These are phyloP conservation scores for Spodoptera picta DNA, from an alignment of 2,888 invertebrate species.

Conservation along the genomic window DNA sequence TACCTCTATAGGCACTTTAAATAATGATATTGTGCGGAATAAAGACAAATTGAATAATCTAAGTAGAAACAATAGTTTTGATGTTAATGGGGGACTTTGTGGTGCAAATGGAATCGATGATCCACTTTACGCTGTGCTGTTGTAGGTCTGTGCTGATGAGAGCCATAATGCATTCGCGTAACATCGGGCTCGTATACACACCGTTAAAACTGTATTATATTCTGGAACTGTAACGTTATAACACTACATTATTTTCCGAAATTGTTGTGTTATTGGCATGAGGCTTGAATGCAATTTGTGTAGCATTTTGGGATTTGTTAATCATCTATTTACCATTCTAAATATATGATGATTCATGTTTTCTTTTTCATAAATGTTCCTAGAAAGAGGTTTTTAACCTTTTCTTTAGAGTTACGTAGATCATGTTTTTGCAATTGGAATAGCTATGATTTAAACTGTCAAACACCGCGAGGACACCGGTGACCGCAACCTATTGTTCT, in stretches of 20 bases:
- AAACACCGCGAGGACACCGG: too few relatives aligned
- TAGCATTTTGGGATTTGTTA: too few relatives aligned
- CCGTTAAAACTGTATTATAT: constrained; percentile 16
- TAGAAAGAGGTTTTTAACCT: too few relatives aligned
- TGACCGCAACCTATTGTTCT: too few relatives aligned
- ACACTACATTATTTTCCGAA: not conserved
- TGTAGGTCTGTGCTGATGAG: not conserved
- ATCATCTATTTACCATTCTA: too few relatives aligned
- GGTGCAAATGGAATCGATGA: constrained; percentile 15
- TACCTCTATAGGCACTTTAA: constrained; percentile 41
- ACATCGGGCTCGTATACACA: constrained; percentile 1
- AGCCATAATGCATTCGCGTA: constrained; percentile 4
- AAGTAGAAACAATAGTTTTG: constrained; percentile 16
- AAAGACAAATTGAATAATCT: constrained; percentile 34
- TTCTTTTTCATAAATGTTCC: too few relatives aligned
- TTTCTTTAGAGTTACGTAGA: too few relatives aligned
- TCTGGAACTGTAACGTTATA: constrained; percentile 9
- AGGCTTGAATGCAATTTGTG: too few relatives aligned
- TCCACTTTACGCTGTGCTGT: constrained; percentile 7
- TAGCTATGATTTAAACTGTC: too few relatives aligned
- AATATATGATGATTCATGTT: too few relatives aligned
- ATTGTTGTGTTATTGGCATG: constrained; percentile 11
- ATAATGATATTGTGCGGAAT: constrained; percentile 27
- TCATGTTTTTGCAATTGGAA: too few relatives aligned
- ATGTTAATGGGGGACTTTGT: constrained; percentile 13